phyloP scores from a whole-genome alignment of 2,113 vertebrate species.

The Lampris incognitus region DNA sequence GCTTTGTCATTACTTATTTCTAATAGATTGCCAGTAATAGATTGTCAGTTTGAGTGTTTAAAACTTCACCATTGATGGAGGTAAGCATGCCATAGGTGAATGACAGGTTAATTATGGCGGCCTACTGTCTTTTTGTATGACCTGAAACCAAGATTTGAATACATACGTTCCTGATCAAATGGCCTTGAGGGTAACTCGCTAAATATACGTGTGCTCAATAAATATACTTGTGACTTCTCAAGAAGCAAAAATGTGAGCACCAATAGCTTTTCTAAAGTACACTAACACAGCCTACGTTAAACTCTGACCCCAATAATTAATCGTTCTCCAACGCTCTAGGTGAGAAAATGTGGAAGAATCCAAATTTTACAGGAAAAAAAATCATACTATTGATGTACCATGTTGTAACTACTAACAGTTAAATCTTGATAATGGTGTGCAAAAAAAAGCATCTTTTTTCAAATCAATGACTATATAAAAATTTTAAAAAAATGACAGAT shows the following conservation, averaged over 20 bases:
- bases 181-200: slow-evolving; percentile 21
- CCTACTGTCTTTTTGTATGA: slow-evolving; percentile 7
- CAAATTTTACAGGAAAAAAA: too few relatives aligned
- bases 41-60: neutral
- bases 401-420: too few relatives aligned
- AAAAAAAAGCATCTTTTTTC: too few relatives aligned
- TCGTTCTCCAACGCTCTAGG: too few relatives aligned
- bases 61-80: neutral
- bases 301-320: too few relatives aligned
- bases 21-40: neutral
- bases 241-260: slow-evolving; percentile 22
- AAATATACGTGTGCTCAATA: slow-evolving; percentile 27
- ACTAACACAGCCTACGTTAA: slow-evolving; percentile 6
- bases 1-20: neutral
- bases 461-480: too few relatives aligned
- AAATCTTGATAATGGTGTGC: too few relatives aligned
- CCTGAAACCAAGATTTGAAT: slow-evolving; percentile 33
- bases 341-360: too few relatives aligned
- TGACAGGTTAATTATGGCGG: slow-evolving; percentile 3
- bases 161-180: slow-evolving; percentile 33
- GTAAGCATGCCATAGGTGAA: neutral
- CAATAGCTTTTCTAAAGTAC: neutral
- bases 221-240: slow-evolving; percentile 37
- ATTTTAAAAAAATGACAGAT: too few relatives aligned
- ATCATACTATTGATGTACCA: too few relatives aligned